phyloP scores from a whole-genome alignment of 2,888 invertebrate species.

The Malacosoma neustria region DNA sequence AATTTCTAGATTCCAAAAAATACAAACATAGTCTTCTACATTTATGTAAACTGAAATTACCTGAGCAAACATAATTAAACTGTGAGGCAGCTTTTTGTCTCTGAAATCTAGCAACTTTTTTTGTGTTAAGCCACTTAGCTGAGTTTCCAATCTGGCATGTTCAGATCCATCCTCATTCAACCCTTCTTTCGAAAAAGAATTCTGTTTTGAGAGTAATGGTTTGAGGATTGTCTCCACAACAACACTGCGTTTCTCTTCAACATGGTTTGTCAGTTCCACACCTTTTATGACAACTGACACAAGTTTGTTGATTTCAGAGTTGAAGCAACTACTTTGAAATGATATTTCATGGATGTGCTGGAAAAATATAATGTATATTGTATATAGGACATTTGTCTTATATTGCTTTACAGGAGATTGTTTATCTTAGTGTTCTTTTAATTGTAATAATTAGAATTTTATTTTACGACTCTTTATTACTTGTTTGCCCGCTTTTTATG shows the following conservation, averaged over 20 bases:
- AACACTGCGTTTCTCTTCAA: slow-evolving; percentile 61
- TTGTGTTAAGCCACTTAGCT: slow-evolving; percentile 23
- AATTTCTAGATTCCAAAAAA: not conserved
- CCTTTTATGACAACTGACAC: slow-evolving; percentile 88
- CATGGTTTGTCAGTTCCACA: slow-evolving; percentile 87
- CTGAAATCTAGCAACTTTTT: slow-evolving; percentile 78
- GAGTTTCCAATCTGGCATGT: slow-evolving; percentile 22
- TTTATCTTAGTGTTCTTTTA: too few species aligned
- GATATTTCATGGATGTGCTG: slow-evolving; percentile 91
- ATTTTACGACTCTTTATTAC: too few species aligned
- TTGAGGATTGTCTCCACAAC: slow-evolving; percentile 63
- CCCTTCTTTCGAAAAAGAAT: slow-evolving; percentile 35
- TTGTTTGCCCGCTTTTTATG: too few species aligned
- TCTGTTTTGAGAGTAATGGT: slow-evolving; percentile 64
- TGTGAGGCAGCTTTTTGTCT: slow-evolving; percentile 84
- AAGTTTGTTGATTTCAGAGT: slow-evolving; percentile 90
- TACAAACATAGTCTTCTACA: not conserved
- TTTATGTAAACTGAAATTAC: slow-evolving; percentile 47
- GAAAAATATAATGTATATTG: too few species aligned
- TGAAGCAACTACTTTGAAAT: slow-evolving; percentile 89
- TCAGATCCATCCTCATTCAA: slow-evolving; percentile 16
- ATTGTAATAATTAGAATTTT: too few species aligned
- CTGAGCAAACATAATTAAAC: slow-evolving; percentile 88
- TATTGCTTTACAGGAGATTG: too few species aligned
- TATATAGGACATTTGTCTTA: not conserved